Evolutionary conservation across 2,888 invertebrate species (phyloP).

Genomic region (Hypercompe scribonia): DNA sequence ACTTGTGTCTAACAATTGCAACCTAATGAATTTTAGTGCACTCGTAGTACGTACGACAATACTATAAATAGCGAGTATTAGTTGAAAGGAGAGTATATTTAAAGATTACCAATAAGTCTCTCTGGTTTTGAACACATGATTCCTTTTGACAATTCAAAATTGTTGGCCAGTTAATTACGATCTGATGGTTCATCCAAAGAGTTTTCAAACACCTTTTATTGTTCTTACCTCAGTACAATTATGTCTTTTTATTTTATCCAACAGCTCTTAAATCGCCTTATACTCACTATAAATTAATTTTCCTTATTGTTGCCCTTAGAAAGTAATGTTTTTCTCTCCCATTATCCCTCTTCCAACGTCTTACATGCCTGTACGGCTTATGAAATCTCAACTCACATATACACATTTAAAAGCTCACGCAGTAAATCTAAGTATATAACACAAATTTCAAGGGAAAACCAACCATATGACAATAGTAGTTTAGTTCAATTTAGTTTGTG

Average conservation of each 20-base stretch:
- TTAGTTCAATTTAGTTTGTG: neutral
- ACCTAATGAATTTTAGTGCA: no score
- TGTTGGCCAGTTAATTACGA: no score
- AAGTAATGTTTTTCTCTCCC: constrained; percentile 4
- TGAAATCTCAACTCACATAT: constrained; percentile 30
- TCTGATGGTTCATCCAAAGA: neutral
- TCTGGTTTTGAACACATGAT: no score
- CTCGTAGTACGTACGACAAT: no score
- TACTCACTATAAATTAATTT: neutral
- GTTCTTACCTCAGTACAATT: neutral
- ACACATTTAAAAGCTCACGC: constrained; percentile 36
- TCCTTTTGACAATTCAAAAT: no score
- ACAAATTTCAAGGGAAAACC: neutral
- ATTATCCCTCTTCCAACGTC: neutral
- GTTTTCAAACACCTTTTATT: neutral
- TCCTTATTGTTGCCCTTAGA: neutral
- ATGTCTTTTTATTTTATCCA: neutral
- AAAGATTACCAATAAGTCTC: no score
- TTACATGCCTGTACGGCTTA: constrained; percentile 1
- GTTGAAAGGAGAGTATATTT: no score
- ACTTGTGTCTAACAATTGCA: no score
- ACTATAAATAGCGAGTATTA: no score
- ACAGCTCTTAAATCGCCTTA: neutral
- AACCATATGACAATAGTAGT: neutral
- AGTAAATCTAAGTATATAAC: neutral